Base-by-base conservation (phyloP, 2,113 vertebrate genomes). In the Naja naja region DNA sequence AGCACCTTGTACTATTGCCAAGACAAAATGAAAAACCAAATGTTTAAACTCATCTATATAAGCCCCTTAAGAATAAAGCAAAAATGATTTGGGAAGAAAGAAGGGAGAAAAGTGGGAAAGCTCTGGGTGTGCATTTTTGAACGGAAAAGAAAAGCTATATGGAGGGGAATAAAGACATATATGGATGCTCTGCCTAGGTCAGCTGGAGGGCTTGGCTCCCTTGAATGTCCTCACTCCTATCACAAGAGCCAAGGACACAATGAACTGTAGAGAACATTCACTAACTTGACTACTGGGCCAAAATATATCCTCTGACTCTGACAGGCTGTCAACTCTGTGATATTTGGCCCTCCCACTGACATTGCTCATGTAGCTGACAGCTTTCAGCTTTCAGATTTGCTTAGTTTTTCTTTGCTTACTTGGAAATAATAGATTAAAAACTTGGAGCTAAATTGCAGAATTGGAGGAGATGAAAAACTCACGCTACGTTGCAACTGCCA, bases 221-320 rank as follows among this genome's bases (percentile, higher is more conserved):
- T 27, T 92, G 34, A 27, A 39, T 60, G 53, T 90, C 88, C 54
- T 93, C 54, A 49, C 43, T 27, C 45, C 30, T 60, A 52, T 89
- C 25, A 39, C 45, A 60, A 93, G 69, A 86, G 92, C 92, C 88
- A 93, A 90, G 92, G 74, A 93, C 92, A 90, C 85, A 86, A 18
- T 86, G 92, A 93, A 90, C 88, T 60, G 88, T 47, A 90, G 92
- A 58, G 74, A 85, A 93, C 52, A 54, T 86, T 85, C 87, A 54
- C 88, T 87, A n/a, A 74, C 87, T 89, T 69, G 49, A 89, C 87
- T 27, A 45, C 49, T 53, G 47, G 58, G 60, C 60, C 87, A 55
- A 47, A 74, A 88, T 88, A 88, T 92, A 53, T 92, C 47, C 58
- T 43, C 87, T 81, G 47, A 34, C 43, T 58, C 39, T 89, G 74